Percentiles rank a stretch among this genome's conserved stretches.
phyloP scores from a whole-genome alignment of 2,113 vertebrate genomes.

The Galemys pyrenaicus region DNA sequence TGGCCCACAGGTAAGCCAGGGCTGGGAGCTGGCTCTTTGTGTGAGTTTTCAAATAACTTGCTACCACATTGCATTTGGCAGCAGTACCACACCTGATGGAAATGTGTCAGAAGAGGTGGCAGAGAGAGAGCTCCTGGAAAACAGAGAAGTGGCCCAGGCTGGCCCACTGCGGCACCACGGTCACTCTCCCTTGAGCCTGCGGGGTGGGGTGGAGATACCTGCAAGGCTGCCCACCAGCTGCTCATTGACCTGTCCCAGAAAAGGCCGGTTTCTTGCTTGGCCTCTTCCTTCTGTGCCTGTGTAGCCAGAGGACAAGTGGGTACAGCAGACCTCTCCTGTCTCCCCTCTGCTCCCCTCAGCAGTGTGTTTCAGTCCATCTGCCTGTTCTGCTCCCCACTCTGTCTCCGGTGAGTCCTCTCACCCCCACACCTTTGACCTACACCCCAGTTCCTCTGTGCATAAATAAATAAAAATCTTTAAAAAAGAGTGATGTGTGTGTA shows the following conservation, averaged over 20 bases:
- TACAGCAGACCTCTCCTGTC: not conserved
- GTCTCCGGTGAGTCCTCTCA: too few relatives aligned
- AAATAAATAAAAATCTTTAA: too few relatives aligned
- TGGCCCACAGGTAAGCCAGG: slow-evolving; percentile 87
- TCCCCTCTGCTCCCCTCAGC: too few relatives aligned
- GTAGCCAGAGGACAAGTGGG: slow-evolving; percentile 56
- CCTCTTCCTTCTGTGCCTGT: slow-evolving; percentile 25
- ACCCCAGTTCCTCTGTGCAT: too few relatives aligned
- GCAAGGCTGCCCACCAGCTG: slow-evolving; percentile 55
- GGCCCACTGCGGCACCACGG: slow-evolving; percentile 85
- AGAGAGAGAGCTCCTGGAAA: slow-evolving; percentile 82
- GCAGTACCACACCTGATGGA: slow-evolving; percentile 89
- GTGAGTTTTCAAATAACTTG: slow-evolving; percentile 85
- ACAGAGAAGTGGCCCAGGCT: slow-evolving; percentile 85
- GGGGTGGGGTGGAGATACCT: not conserved
- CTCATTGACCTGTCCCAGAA: slow-evolving; percentile 62
- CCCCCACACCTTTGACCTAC: too few relatives aligned
- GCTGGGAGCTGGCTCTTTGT: slow-evolving; percentile 82
- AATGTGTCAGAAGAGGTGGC: slow-evolving; percentile 86
- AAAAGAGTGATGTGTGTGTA: too few relatives aligned
- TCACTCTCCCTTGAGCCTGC: slow-evolving; percentile 83
- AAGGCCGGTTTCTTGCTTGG: not conserved
- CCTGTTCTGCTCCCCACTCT: too few relatives aligned
- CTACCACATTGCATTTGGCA: slow-evolving; percentile 77
- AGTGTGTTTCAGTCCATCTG: too few relatives aligned